Percentiles rank a stretch among this genome's conserved stretches.
Evolutionary conservation across 2,113 vertebrate genomes (phyloP).

Genomic region (Grantiella picta): DNA sequence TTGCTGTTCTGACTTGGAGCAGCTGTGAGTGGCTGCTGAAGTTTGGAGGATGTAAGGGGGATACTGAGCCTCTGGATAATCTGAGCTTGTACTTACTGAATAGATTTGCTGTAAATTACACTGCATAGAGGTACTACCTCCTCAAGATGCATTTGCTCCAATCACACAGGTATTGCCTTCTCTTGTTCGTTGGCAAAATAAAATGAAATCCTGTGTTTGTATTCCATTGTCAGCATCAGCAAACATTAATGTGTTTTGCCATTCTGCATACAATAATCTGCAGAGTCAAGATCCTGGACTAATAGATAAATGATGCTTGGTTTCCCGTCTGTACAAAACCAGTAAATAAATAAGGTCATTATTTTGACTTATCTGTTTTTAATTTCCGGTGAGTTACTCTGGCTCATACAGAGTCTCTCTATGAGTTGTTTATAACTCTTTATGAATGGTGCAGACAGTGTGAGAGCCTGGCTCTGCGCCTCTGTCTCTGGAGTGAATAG

Average conservation of each 20-base stretch:
- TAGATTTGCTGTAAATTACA: neutral
- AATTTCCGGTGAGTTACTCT: neutral
- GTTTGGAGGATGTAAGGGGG: neutral
- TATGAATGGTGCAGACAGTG: constrained; percentile 3
- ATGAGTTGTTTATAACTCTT: constrained; percentile 9
- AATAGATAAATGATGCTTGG: neutral
- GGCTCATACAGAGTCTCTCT: neutral
- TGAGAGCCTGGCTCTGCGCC: neutral
- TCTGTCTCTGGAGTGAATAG: neutral
- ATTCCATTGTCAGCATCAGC: neutral
- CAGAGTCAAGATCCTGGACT: neutral
- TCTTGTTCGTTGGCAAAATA: neutral
- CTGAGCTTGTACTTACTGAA: neutral
- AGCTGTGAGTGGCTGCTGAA: neutral
- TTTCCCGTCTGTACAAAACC: neutral
- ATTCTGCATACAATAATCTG: neutral
- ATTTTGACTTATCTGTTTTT: constrained; percentile 5
- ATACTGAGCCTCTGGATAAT: neutral
- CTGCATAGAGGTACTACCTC: neutral
- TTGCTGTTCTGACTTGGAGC: neutral
- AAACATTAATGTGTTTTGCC: neutral
- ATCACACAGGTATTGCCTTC: neutral
- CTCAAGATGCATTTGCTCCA: neutral
- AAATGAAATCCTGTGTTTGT: neutral
- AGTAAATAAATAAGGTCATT: neutral